Base-by-base conservation (phyloP, 2,113 vertebrate species). In the Monopterus albus region DNA sequence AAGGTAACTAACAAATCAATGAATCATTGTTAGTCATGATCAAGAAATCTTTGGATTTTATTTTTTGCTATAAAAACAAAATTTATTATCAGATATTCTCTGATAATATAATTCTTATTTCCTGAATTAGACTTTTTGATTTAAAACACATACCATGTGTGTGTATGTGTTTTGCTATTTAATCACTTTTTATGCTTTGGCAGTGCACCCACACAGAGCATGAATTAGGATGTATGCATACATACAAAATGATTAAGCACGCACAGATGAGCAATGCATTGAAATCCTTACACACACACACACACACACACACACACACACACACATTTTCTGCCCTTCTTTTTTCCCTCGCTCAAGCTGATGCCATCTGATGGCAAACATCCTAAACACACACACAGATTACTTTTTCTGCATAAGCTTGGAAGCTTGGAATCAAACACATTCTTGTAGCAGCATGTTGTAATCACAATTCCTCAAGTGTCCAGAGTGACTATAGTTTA, bases 41-140 rank as follows among this genome's bases (percentile, higher is more conserved):
- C 64, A 53, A 28, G 50, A 83, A 74, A 68, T 63, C 65, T 69
- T 75, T 62, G 28, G 20, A 70, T 73, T 78, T 53, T 15, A 64
- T 72, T 84, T 87, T 79, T 59, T 13, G 69, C 60, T 26, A 58
- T 73, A 78, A 79, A 43, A 64, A 53, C 7, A 1, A 20, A 62
- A 60, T 72, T 71, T 73, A 81, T 80, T 78, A 72, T 38, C 57
- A 70, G 72, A 79, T 79, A 61, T 66, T 62, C 40, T 46, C 17
- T 11, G 58, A 71, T 73, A 66, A 69, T 25, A 68, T 2, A 7
- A 17, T 8, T 63, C 35, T 60, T 66, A 65, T 83, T 81, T 86
- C 60, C 79, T 70, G 74, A 45, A 50, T 71, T 65, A 17, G 43
- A 70, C 40, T 75, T 62, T 50, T 49, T 56, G 76, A 82, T 84